Evolutionary conservation across 2,888 invertebrate genomes (phyloP), one percentile per base, ranked within the genome.

Genomic region (Diaphora mendica): DNA sequence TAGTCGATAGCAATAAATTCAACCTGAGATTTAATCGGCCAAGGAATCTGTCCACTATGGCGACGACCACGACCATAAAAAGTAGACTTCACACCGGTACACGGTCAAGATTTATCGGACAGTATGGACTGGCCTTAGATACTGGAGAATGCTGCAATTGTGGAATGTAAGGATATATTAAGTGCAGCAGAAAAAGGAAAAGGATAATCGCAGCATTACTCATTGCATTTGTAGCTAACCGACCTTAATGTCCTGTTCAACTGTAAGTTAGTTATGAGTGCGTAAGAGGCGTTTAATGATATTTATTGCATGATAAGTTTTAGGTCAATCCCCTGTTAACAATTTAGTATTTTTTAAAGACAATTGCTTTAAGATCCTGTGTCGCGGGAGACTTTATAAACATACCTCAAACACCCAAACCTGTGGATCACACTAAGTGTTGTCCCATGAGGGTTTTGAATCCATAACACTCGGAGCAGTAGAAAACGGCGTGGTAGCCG

Each of bases 31-130:
- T 88, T 90, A 90, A 93, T 93, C 93, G 92, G 89, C 89, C 90
- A 91, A 91, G 92, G 92, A 89, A 93, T 93, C 90, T 89, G 90
- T 89, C 89, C 86, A 87, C 85, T 90, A 90, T 85, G 89, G 90
- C 87, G 82, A 85, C 74, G 76, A 72, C 85, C 80, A 86, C 84
- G 86, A 85, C 90, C 87, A 91, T 92, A 93, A 93, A 94, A 93
- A 93, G 91, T 93, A 89, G 91, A 91, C 90, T 91, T 91, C 87
- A 86, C 91, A 87, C 87, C 88, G 89, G 85, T 88, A 85, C 89
- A 90, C 88, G 89, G 88, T 90, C 89, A 91, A 93, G 92, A 93
- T 93, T 93, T 93, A 93, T 92, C 84, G 87, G 79, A 84, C 84
- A 82, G 82, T 85, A 86, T 83, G 86, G 85, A 72, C 81, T 85